Conservation (phyloP, 2,113 vertebrate genomes). For the chimpanzee (Pan troglodytes) region NHGRI_mPanTro3-v2.1_pri NC_072411.2:79350001-79350500, state of each 20-base stretch:
- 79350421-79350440: constrained; percentile 23
- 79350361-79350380: constrained; percentile 37
- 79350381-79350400: constrained; percentile 28
- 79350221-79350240: not conserved
- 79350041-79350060: not conserved
- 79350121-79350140: not conserved
- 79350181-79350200: not conserved
- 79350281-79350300: not conserved
- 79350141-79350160: not conserved
- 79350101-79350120: not conserved
- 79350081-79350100: not conserved
- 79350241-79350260: not conserved
- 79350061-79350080: not conserved
- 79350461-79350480: constrained; percentile 14
- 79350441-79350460: not conserved
- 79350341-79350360: constrained; percentile 13
- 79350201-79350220: not conserved
- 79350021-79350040: not conserved
- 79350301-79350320: constrained; percentile 24
- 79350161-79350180: not conserved
- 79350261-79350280: not conserved
- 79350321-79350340: not conserved
- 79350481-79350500: not conserved
- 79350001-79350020: not conserved
- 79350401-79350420: not conserved